Evolutionary conservation across 2,113 vertebrate species (phyloP), one percentile per base, ranked within the genome.

Genomic region (Cairina moschata): DNA sequence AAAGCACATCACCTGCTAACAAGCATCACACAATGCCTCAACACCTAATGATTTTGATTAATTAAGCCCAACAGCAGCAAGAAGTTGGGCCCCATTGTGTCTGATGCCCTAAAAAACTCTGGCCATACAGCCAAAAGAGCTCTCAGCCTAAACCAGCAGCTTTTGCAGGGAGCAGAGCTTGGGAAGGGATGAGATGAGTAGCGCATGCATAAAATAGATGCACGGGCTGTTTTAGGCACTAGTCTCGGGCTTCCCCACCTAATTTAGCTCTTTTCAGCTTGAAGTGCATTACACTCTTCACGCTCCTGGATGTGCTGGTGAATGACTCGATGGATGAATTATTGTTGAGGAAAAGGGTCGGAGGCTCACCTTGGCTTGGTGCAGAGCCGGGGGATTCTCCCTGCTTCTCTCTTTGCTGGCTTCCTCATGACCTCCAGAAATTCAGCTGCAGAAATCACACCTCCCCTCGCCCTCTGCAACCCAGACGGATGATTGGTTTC

Each of bases 281-380:
- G 25, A 50, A 7, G 50, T 1, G 13, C 40, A 3, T 6, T 9
- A 13, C 4, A 1, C 28, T 59, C 38, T 8, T 15, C 23, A 4
- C 5, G 55, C n/a, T 12, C 8, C 38, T 4, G 54, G 54, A 10
- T 67, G 26, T 10, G 16, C 34, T 13, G 36, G 25, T 26, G 23
- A 38, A 13, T 42, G 40, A n/a, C 40, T 40, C 15, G 31, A 44
- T 22, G 58, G 38, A 40, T 13, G 8, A 42, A 23, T 58, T 58
- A 32, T 13, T 44, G 56, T 23, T 58, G 28, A 74, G 40, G 38
- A 34, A 17, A 58, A 29, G 18, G 29, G 42, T 40, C 13, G 3
- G 0, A 2, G 28, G 26, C 7, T 31, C 68, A 34, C 9, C 3
- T 3, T 4, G 36, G 34, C 63, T 26, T 25, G 31, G 3, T 5